Evolutionary conservation across 2,888 invertebrate genomes (phyloP).

Genomic region (Sisyra nigra): DNA sequence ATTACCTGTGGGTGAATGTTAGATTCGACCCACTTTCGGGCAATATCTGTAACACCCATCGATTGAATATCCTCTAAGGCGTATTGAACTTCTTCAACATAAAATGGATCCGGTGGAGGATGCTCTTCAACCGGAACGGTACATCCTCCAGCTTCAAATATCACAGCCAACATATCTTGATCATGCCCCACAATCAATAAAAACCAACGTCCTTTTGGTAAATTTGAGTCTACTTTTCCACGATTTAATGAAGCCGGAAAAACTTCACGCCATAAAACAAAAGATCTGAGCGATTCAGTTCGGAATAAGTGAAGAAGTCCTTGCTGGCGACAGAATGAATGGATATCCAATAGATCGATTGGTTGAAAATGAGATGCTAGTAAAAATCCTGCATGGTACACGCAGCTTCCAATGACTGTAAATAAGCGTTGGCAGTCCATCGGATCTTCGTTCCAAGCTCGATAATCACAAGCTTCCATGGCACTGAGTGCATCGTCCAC

Average conservation of each 20-base stretch:
- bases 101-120: constrained; percentile 56
- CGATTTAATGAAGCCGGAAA: constrained; percentile 35
- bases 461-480: constrained; percentile 80
- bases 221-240: constrained; percentile 14
- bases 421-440: constrained; percentile 55
- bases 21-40: constrained; percentile 47
- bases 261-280: constrained; percentile 65
- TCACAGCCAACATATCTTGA: constrained; percentile 43
- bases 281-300: constrained; percentile 47
- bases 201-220: constrained; percentile 50
- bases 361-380: constrained; percentile 62
- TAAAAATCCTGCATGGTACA: constrained; percentile 47
- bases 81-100: constrained; percentile 81
- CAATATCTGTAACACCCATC: constrained; percentile 55
- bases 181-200: constrained; percentile 58
- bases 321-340: constrained; percentile 56
- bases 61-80: constrained; percentile 63
- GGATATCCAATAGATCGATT: constrained; percentile 57
- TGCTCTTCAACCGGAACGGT: constrained; percentile 45
- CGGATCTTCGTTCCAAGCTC: constrained; percentile 72
- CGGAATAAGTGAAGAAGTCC: constrained; percentile 53
- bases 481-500: constrained; percentile 79
- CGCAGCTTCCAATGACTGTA: constrained; percentile 33
- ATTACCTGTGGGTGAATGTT: constrained; percentile 47
- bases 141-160: constrained; percentile 64